phyloP scores from a whole-genome alignment of 53 echinoderm and acorn worm genomes.

The Crossaster papposus region DNA sequence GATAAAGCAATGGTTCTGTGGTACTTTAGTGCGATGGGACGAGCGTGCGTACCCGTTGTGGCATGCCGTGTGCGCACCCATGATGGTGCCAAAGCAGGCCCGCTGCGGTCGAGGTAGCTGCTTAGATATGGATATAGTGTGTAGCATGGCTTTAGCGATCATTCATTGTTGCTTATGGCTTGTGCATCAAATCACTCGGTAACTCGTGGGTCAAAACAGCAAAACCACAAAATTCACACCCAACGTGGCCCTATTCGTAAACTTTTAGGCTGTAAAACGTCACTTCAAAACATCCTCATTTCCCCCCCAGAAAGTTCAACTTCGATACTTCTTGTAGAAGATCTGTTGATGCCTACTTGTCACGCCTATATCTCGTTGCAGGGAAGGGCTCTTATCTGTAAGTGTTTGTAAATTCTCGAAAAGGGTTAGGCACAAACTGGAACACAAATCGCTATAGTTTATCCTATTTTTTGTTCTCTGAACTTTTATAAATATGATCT shows the following conservation, averaged over 20 bases:
- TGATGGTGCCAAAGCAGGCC: not conserved
- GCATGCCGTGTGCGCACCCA: not conserved
- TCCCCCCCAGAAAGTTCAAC: not conserved
- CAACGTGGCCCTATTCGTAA: not conserved
- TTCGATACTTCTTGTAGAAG: not conserved
- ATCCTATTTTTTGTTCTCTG: not conserved
- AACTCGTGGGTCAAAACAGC: not conserved
- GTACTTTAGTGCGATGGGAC: not conserved
- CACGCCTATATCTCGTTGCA: not conserved
- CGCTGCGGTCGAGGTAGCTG: not conserved
- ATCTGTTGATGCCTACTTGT: not conserved
- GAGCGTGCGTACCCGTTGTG: not conserved
- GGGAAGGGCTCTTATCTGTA: not conserved
- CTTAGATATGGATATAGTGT: not conserved
- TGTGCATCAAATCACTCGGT: not conserved
- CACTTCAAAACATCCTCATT: not conserved
- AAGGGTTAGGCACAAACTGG: not conserved
- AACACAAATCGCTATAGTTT: not conserved
- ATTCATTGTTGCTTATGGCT: constrained; percentile 1
- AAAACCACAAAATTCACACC: not conserved
- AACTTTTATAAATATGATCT: not conserved
- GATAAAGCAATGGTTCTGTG: not conserved
- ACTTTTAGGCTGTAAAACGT: not conserved
- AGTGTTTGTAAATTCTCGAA: not conserved
- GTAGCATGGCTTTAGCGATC: not conserved